A percentile compares a stretch with the other conserved stretches of the same genome.
Evolutionary conservation across 1,140 invertebrate genomes (phyloP).

Genomic region (Adelges cooleyi): DNA sequence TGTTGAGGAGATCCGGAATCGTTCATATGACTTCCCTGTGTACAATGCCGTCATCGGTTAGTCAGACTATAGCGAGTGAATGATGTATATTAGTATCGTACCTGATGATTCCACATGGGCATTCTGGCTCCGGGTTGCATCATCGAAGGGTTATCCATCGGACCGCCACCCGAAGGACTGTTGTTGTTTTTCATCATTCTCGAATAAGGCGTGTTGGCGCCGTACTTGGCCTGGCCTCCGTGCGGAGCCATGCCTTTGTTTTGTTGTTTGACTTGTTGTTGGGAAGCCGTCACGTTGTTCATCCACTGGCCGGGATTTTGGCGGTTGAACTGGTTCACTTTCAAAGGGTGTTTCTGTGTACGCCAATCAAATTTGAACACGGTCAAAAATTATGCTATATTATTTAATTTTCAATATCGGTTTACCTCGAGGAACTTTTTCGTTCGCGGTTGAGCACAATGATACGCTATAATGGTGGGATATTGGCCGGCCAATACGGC

Average conservation of each 20-base stretch:
- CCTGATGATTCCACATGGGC: constrained; percentile 34
- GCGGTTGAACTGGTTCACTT: constrained; percentile 72
- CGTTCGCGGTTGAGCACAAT: constrained; percentile 86
- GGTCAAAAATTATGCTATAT: too few relatives aligned
- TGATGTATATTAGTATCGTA: too few relatives aligned
- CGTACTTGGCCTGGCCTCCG: constrained; percentile 32
- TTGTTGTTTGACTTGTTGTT: constrained; percentile 42
- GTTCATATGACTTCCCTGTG: constrained; percentile 11
- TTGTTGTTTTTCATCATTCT: constrained; percentile 31
- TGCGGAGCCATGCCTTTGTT: constrained; percentile 39
- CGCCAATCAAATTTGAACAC: too few relatives aligned
- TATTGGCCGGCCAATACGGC: constrained; percentile 77
- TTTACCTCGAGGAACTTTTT: constrained; percentile 86
- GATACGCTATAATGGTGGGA: constrained; percentile 85
- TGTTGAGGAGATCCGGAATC: constrained; percentile 4
- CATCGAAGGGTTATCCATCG: constrained; percentile 27
- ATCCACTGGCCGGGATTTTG: constrained; percentile 71
- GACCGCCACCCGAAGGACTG: constrained; percentile 11
- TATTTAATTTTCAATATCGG: too few relatives aligned
- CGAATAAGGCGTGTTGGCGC: constrained; percentile 29
- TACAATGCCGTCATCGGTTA: too few relatives aligned
- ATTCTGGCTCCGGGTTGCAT: constrained; percentile 30
- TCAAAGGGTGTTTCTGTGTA: constrained; percentile 84
- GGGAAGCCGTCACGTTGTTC: constrained; percentile 55
- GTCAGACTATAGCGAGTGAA: too few relatives aligned